These are phyloP conservation scores for Micromesistius poutassou DNA, from an alignment of 2,797 vertebrate genomes.

Conservation along the genomic window DNA sequence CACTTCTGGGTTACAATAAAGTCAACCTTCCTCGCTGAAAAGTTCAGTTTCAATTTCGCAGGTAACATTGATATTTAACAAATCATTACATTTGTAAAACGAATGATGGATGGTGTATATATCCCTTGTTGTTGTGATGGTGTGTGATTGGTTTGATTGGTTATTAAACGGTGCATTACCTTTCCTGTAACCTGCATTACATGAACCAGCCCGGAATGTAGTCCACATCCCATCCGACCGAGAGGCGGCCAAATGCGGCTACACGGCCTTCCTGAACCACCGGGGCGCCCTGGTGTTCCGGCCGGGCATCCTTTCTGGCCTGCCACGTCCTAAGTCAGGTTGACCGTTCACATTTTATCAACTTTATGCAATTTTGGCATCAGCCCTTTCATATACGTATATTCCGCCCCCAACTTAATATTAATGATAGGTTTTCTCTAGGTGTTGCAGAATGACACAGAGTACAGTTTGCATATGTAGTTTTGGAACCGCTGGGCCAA, in stretches of 20 bases:
- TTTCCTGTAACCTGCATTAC: slow-evolving; percentile 14
- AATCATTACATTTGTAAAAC: background rate
- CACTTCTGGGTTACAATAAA: slow-evolving; percentile 59
- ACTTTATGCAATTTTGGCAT: background rate
- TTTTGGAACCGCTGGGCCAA: slow-evolving; percentile 57
- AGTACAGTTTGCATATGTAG: slow-evolving; percentile 61
- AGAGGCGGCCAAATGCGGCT: slow-evolving; percentile 60
- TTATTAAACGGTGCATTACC: too few species aligned
- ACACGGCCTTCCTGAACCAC: slow-evolving; percentile 43
- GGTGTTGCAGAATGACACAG: slow-evolving; percentile 56
- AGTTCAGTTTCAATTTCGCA: slow-evolving; percentile 51
- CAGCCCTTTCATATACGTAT: background rate
- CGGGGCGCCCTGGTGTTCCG: slow-evolving; percentile 59
- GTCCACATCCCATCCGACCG: slow-evolving; percentile 41
- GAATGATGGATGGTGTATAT: background rate
- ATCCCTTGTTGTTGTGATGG: slow-evolving; percentile 1
- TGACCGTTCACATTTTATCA: background rate
- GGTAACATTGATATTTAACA: slow-evolving; percentile 27
- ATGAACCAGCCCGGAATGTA: slow-evolving; percentile 42
- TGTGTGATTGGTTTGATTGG: too few species aligned
- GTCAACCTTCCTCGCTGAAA: slow-evolving; percentile 39
- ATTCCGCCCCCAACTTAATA: too few species aligned
- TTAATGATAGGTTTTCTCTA: too few species aligned
- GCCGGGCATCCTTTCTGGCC: slow-evolving; percentile 66
- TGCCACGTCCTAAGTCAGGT: slow-evolving; percentile 64